These are phyloP conservation scores for Poeciliopsis gracilis DNA, from an alignment of 2,797 vertebrate species.

Conservation along the genomic window DNA sequence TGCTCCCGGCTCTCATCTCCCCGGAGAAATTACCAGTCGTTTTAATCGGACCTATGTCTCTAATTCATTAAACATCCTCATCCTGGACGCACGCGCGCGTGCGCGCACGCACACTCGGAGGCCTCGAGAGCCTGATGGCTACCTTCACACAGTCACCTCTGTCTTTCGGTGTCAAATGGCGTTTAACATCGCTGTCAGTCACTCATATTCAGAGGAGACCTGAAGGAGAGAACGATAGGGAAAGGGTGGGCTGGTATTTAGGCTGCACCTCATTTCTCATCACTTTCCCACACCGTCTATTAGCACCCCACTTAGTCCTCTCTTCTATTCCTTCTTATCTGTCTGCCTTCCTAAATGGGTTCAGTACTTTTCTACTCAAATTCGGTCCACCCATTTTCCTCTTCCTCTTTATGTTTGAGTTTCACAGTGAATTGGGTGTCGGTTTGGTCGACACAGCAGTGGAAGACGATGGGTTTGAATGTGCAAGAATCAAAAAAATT, in stretches of 20 bases:
- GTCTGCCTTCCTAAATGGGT: slow-evolving; percentile 54
- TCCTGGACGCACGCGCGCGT: slow-evolving; percentile 61
- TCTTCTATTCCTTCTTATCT: slow-evolving; percentile 63
- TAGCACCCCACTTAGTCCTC: slow-evolving; percentile 65
- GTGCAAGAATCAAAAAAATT: slow-evolving; percentile 16
- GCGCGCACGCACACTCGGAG: slow-evolving; percentile 31
- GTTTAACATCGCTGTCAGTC: slow-evolving; percentile 88
- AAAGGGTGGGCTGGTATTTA: slow-evolving; percentile 57
- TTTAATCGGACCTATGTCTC: slow-evolving; percentile 86
- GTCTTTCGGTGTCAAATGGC: slow-evolving; percentile 86
- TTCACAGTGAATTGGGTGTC: slow-evolving; percentile 21
- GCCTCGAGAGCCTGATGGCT: slow-evolving; percentile 76
- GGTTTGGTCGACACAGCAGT: slow-evolving; percentile 14
- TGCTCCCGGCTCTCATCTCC: slow-evolving; percentile 75
- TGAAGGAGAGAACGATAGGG: slow-evolving; percentile 68
- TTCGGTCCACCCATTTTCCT: slow-evolving; percentile 26
- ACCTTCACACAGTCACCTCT: slow-evolving; percentile 75
- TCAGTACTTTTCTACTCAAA: slow-evolving; percentile 42
- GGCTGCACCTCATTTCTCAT: slow-evolving; percentile 70
- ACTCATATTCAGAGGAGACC: slow-evolving; percentile 77
- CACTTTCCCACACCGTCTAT: slow-evolving; percentile 68
- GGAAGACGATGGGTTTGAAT: slow-evolving; percentile 20
- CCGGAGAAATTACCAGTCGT: slow-evolving; percentile 87
- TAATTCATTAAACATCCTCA: slow-evolving; percentile 83
- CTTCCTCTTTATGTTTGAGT: slow-evolving; percentile 23